A percentile compares a stretch with the other conserved stretches of the same genome.
phyloP scores from a whole-genome alignment of 2,888 invertebrate genomes.

The Liposcelis brunnea region DNA sequence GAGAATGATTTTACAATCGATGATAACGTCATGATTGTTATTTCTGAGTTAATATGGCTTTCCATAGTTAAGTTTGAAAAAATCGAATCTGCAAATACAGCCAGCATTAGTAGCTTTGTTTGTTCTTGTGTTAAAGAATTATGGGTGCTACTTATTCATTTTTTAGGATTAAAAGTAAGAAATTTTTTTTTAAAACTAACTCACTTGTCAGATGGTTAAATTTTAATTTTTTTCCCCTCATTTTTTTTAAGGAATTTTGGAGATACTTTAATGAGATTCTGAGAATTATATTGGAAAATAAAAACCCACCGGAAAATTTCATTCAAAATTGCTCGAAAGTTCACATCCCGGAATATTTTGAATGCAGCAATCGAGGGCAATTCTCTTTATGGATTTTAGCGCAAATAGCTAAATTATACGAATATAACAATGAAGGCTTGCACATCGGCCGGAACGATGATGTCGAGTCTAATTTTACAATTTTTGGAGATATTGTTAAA shows the following conservation, averaged over 20 bases:
- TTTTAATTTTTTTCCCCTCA: no score
- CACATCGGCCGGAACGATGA: neutral
- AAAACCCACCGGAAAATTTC: neutral
- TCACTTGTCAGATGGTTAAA: no score
- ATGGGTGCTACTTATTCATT: constrained; percentile 31
- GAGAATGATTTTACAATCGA: constrained; percentile 13
- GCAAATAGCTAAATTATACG: neutral
- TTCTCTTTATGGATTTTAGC: neutral
- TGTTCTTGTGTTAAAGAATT: constrained; percentile 39
- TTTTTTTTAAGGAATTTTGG: constrained; percentile 2
- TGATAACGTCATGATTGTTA: constrained; percentile 18
- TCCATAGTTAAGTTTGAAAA: constrained; percentile 19
- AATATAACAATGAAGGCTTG: neutral
- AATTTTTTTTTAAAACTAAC: neutral
- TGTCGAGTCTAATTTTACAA: neutral
- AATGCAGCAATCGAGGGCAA: neutral
- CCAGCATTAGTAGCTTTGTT: constrained; percentile 31
- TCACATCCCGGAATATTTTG: neutral
- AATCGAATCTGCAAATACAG: constrained; percentile 27
- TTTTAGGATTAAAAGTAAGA: neutral
- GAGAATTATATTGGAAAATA: neutral
- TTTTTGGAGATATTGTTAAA: neutral
- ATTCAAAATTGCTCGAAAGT: neutral
- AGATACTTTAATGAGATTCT: neutral
- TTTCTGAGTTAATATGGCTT: constrained; percentile 25